Evolutionary conservation across 2,888 invertebrate genomes (phyloP), one percentile per base, ranked within the genome.

Genomic region (Diploptera punctata): DNA sequence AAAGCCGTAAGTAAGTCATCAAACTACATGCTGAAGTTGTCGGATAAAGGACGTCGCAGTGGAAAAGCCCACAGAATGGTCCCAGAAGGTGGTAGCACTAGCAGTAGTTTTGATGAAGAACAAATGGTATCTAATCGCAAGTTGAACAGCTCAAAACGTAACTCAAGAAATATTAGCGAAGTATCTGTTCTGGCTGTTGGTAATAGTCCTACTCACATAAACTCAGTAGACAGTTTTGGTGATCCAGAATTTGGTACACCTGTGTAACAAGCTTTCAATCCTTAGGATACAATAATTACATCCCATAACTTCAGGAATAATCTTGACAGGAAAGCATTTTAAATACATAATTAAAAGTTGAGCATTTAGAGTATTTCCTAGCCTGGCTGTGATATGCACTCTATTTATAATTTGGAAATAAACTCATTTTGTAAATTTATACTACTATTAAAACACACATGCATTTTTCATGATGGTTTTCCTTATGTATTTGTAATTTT

Each of bases 241-340:
- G 89, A 90, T 82, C 89, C 90, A 0, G 89, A 89, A 83, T 90
- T 90, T 81, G 90, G 90, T 76, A 90, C 90, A 3, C 90, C 90
- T 13, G 90, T 90, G 77, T 90, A 65, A 65, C 21, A 7, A 31
- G 57, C 29, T 18, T 57, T 16, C 29, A 57, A 31, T 24, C 26
- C n/a, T 13, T 31, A 47, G 57, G 21, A 13, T 4, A 54, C 3
- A 57, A 16, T 24, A 24, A 57, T 16, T 31, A 29, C 29, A 2
- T 29, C 57, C 13, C 29, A 26, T 29, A 3, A 13, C 57, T 33
- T 33, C 33, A 33, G 33, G 33, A 33, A 33, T 33, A 33, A n/a
- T n/a, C n/a, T n/a, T n/a, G n/a, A n/a, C n/a, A n/a, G n/a, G n/a
- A n/a, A n/a, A n/a, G n/a, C n/a, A n/a, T n/a, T n/a, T n/a, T n/a